Percentiles rank a stretch among this genome's conserved stretches.
These are phyloP conservation scores for Amaurobius ferox DNA, from an alignment of 2,888 invertebrate species.

Conservation along the genomic window DNA sequence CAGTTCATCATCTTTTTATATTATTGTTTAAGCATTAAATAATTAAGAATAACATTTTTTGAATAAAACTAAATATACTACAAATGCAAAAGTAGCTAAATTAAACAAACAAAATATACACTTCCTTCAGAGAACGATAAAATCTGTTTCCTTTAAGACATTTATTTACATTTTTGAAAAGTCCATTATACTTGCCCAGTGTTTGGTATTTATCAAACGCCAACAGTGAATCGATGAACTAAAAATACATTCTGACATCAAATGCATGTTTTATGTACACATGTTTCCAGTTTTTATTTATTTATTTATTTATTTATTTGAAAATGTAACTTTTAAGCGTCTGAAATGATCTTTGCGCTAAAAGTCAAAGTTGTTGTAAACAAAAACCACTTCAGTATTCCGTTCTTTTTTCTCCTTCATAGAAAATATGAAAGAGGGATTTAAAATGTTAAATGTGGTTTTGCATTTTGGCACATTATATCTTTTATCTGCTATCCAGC, in stretches of 20 bases:
- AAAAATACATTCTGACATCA: neutral
- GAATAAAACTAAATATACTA: no score
- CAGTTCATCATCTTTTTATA: no score
- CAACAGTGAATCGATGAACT: neutral
- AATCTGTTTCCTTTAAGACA: no score
- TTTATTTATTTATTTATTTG: no score
- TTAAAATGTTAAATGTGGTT: neutral
- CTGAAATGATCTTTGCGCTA: neutral
- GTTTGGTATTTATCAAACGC: constrained; percentile 5
- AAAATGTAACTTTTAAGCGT: neutral
- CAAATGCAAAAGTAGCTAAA: no score
- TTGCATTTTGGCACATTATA: no score
- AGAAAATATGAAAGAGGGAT: neutral
- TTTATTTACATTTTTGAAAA: constrained; percentile 1
- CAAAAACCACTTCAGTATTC: neutral
- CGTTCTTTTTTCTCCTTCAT: neutral
- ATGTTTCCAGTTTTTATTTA: neutral
- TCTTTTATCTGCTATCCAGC: no score
- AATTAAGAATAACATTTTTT: no score
- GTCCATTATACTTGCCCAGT: constrained; percentile 4
- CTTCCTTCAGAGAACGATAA: no score
- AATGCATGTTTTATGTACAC: neutral
- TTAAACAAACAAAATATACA: no score
- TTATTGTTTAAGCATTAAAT: no score
- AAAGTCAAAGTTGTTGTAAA: neutral